Conservation (phyloP, 2,888 invertebrate genomes). For the Nyleta sp. region DNA sequence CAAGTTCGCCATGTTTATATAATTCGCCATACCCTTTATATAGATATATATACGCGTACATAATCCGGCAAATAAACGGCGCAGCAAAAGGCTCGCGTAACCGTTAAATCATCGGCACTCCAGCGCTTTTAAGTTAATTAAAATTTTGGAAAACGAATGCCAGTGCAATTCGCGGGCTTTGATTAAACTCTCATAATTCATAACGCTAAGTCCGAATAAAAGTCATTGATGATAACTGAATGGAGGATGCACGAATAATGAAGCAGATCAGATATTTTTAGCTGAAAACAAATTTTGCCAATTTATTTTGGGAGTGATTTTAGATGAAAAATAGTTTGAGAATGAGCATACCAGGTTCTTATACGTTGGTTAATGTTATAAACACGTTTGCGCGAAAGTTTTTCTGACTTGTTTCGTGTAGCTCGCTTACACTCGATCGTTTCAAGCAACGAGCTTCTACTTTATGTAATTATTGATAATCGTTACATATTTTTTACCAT, state of each 20-base stretch:
- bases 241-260: not conserved
- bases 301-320: too few relatives aligned
- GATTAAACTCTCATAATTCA: slow-evolving; percentile 45
- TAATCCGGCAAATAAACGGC: slow-evolving; percentile 46
- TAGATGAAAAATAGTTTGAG: too few relatives aligned
- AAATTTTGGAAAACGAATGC: slow-evolving; percentile 51
- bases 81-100: slow-evolving; percentile 46
- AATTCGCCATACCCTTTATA: slow-evolving; percentile 42
- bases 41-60: slow-evolving; percentile 15
- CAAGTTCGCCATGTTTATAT: slow-evolving; percentile 61
- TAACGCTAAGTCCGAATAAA: not conserved
- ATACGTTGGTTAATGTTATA: too few relatives aligned
- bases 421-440: too few relatives aligned
- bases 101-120: slow-evolving; percentile 50
- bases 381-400: too few relatives aligned
- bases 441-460: too few relatives aligned
- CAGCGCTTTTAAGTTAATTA: slow-evolving; percentile 59
- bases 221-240: slow-evolving; percentile 3
- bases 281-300: not conserved
- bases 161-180: slow-evolving; percentile 40
- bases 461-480: too few relatives aligned
- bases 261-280: not conserved
- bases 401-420: too few relatives aligned
- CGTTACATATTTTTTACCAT: too few relatives aligned
- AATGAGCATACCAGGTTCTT: too few relatives aligned